Evolutionary conservation across 2,797 vertebrate species (phyloP).

Genomic region (Lagocephalus sceleratus): DNA sequence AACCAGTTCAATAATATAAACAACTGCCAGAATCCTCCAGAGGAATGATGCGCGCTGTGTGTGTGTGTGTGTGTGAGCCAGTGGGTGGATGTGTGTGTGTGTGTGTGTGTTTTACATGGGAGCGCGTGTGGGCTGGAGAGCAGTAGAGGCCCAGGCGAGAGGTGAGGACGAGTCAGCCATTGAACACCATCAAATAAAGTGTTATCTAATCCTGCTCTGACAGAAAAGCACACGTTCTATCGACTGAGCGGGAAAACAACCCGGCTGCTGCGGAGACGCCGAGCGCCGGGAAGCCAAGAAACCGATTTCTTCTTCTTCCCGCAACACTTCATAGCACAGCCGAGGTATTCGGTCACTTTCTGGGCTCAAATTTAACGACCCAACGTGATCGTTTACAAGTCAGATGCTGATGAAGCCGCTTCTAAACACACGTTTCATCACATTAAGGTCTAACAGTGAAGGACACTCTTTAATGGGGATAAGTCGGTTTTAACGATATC

Average conservation of each 20-base stretch:
- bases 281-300: constrained; percentile 33
- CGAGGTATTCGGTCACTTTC: constrained; percentile 18
- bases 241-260: constrained; percentile 43
- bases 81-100: constrained; percentile 28
- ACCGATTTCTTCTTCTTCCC: constrained; percentile 26
- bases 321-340: neutral
- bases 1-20: constrained; percentile 76
- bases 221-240: constrained; percentile 47
- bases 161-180: constrained; percentile 75
- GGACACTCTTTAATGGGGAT: no score
- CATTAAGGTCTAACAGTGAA: no score
- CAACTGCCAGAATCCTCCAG: constrained; percentile 69
- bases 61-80: constrained; percentile 17
- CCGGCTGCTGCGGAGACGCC: constrained; percentile 16
- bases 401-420: no score
- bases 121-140: constrained; percentile 70
- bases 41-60: constrained; percentile 53
- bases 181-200: constrained; percentile 71
- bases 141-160: constrained; percentile 69
- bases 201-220: constrained; percentile 71
- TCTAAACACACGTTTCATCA: no score
- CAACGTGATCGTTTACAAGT: no score
- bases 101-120: constrained; percentile 49
- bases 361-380: constrained; percentile 13
- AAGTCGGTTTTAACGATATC: no score